These are phyloP conservation scores for Xenopus tropicalis DNA, from an alignment of 2,113 vertebrate species.

Conservation along the genomic window UCB_Xtro_10.0 CM004443.2:100178001-100178500, in stretches of 20 bases:
- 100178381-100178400: neutral
- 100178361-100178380: neutral
- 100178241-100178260: constrained; percentile 61
- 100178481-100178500: constrained; percentile 86
- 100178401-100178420: no score
- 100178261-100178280: constrained; percentile 81
- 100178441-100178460: constrained; percentile 46
- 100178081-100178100: no score
- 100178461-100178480: constrained; percentile 70
- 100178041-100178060: no score
- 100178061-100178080: no score
- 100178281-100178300: constrained; percentile 48
- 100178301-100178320: constrained; percentile 56
- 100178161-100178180: no score
- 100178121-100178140: no score
- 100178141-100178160: no score
- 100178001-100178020: neutral
- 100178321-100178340: constrained; percentile 61
- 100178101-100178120: no score
- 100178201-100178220: no score
- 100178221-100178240: constrained; percentile 7
- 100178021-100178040: no score
- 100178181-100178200: no score
- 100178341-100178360: neutral
- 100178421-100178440: no score